phyloP scores from a whole-genome alignment of 2,888 invertebrate genomes.

The Gymnosoma rotundatum region DNA sequence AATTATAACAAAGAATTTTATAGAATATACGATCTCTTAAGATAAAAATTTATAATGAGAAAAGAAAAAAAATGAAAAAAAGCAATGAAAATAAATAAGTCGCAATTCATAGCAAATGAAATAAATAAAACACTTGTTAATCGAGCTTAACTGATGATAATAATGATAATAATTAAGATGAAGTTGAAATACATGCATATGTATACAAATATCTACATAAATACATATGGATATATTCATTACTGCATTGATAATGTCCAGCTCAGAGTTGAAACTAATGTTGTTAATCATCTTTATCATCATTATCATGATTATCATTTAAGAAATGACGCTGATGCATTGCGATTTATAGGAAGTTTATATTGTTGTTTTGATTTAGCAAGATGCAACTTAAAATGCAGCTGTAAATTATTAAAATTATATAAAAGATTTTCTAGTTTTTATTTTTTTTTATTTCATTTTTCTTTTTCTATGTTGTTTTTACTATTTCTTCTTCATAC shows the following conservation, averaged over 20 bases:
- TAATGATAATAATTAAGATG: conserved; percentile 42
- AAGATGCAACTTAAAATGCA: conserved; percentile 52
- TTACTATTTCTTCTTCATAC: not conserved
- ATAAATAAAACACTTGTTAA: conserved; percentile 70
- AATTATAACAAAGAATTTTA: conserved; percentile 49
- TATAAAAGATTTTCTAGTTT: conserved; percentile 63
- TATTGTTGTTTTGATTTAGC: conserved; percentile 57
- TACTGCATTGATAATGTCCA: conserved; percentile 29
- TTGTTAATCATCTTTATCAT: not conserved
- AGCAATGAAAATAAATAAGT: conserved; percentile 33
- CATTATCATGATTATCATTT: conserved; percentile 9
- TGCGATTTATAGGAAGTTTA: conserved; percentile 65
- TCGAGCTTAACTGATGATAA: conserved; percentile 67
- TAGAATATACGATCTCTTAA: conserved; percentile 49
- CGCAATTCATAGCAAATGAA: conserved; percentile 51
- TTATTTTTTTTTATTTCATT: conserved; percentile 25
- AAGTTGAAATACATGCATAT: not conserved
- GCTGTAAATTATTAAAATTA: conserved; percentile 70
- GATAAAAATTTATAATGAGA: conserved; percentile 28
- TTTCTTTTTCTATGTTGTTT: not conserved
- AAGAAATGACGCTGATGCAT: conserved; percentile 50
- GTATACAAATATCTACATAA: not conserved
- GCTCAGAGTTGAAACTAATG: conserved; percentile 25
- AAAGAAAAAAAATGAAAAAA: conserved; percentile 13
- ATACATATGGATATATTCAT: not conserved